Evolutionary conservation across 2,797 vertebrate genomes (phyloP), one percentile per base, ranked within the genome.

Genomic region (Manis javanica): DNA sequence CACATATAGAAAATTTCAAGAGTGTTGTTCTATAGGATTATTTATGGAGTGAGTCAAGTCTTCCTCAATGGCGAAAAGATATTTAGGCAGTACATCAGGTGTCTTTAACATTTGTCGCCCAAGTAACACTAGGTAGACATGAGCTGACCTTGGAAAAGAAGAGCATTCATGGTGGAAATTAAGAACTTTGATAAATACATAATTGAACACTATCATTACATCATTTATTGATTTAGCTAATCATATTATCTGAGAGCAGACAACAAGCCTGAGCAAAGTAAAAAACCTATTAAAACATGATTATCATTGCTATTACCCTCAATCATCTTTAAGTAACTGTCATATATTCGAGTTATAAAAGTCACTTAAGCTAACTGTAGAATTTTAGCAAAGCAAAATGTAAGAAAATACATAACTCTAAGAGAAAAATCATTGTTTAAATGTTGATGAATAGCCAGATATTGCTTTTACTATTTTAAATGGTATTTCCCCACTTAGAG

Each of bases 211-310:
- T 79, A 2, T 26, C 64, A 64, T 79, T 78, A 63, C n/a, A 71
- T 3, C 21, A 63, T 59, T 57, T 53, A 49, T 57, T 42, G 29
- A 86, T 63, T 64, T 75, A 92, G 18, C 37, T 57, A 13, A 66
- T 64, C 18, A 77, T 64, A 6, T 78, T 46, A 82, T 55, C 69
- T 93, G 71, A 95, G 37, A 61, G 46, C 19, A 88, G 31, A 59
- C 74, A 64, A 69, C 78, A 96, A 74, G 26, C 53, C 63, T 83
- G 46, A 59, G 9, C 31, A 90, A 96, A 96, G 34, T 93, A 82
- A 96, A 92, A 89, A 83, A 26, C 12, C 63, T 79, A 24, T 72
- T 86, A 79, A 91, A 87, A 59, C 31, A 90, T 90, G n/a, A 82
- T 74, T 64, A 68, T 19, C 42, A 88, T 82, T 59, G 10, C n/a